Percentiles rank a stretch among this genome's conserved stretches.
phyloP scores from a whole-genome alignment of 2,113 vertebrate genomes.

The Engystomops pustulosus region DNA sequence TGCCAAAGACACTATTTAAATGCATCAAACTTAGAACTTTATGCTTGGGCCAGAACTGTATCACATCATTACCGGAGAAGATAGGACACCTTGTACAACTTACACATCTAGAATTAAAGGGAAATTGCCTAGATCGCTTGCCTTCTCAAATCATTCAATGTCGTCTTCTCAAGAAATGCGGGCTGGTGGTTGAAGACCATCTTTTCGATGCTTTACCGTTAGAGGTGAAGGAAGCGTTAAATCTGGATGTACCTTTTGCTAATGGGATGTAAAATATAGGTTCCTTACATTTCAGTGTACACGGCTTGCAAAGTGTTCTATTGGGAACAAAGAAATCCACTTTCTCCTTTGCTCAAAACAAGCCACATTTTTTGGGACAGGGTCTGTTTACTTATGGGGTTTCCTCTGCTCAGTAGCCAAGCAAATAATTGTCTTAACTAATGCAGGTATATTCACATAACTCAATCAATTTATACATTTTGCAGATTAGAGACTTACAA shows the following conservation, averaged over 20 bases:
- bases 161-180: constrained; percentile 85
- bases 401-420: neutral
- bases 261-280: constrained; percentile 78
- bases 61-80: constrained; percentile 89
- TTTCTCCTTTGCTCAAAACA: neutral
- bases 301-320: neutral
- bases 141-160: constrained; percentile 89
- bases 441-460: constrained; percentile 13
- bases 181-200: constrained; percentile 93
- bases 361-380: neutral
- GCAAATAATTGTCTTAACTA: constrained; percentile 11
- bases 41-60: constrained; percentile 90
- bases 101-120: constrained; percentile 92
- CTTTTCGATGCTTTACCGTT: constrained; percentile 92
- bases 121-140: constrained; percentile 93
- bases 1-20: constrained; percentile 96
- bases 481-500: neutral
- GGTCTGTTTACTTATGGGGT: neutral
- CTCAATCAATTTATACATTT: constrained; percentile 17
- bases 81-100: constrained; percentile 89
- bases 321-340: neutral
- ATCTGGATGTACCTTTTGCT: constrained; percentile 89
- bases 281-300: neutral
- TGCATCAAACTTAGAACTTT: constrained; percentile 92
- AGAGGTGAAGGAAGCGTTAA: constrained; percentile 92